phyloP scores from a whole-genome alignment of 2,797 vertebrate genomes.

The Hephaestus fuliginosus region DNA sequence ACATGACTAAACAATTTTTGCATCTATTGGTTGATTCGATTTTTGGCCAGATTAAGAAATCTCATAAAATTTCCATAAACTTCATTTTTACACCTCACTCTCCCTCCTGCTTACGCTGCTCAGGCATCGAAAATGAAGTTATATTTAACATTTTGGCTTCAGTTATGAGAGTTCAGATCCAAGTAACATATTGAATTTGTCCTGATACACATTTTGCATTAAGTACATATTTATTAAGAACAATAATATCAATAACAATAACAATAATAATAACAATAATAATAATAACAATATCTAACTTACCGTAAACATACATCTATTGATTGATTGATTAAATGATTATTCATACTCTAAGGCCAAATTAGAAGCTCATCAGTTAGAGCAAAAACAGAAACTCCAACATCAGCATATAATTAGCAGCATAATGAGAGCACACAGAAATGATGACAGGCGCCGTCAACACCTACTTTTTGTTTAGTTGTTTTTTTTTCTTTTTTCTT shows the following conservation, averaged over 20 bases:
- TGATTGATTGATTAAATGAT: neutral
- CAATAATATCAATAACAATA: too few species aligned
- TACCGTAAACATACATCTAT: neutral
- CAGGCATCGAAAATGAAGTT: neutral
- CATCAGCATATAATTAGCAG: neutral
- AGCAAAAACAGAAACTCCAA: conserved; percentile 1
- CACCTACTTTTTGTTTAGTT: neutral
- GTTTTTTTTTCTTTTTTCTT: neutral
- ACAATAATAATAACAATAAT: too few species aligned
- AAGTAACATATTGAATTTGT: neutral
- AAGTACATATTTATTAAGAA: neutral
- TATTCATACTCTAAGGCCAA: neutral
- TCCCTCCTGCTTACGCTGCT: too few species aligned
- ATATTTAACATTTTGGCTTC: too few species aligned
- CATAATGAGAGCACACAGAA: neutral
- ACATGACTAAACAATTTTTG: neutral
- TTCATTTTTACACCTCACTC: too few species aligned
- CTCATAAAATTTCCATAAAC: too few species aligned
- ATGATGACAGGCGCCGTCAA: too few species aligned
- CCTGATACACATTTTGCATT: neutral
- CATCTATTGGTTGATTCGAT: too few species aligned
- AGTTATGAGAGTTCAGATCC: neutral
- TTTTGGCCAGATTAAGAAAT: too few species aligned
- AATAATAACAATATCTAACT: neutral
- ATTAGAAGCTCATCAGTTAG: neutral